These are phyloP conservation scores for Orthosia incerta DNA, from an alignment of 2,888 invertebrate species.

Conservation along the genomic window DNA sequence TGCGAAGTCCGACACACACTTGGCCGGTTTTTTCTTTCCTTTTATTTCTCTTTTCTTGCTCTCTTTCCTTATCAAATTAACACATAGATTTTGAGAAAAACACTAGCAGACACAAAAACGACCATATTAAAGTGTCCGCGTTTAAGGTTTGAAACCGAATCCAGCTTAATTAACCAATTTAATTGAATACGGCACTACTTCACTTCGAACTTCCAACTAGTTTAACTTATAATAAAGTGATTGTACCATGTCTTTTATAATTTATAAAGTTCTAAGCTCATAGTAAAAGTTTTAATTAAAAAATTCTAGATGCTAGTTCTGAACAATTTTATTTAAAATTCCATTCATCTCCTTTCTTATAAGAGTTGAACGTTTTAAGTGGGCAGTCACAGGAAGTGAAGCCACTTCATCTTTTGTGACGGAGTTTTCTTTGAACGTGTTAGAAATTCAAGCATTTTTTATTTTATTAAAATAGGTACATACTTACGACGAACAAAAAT, in stretches of 20 bases:
- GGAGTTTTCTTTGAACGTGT: slow-evolving; percentile 28
- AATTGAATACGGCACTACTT: not conserved
- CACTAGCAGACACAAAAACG: not conserved
- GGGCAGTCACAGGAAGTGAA: slow-evolving; percentile 47
- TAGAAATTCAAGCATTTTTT: slow-evolving; percentile 31
- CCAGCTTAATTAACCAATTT: not conserved
- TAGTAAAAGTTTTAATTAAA: slow-evolving; percentile 59
- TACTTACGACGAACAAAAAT: too few relatives aligned
- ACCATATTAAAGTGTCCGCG: too few relatives aligned
- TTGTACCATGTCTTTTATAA: slow-evolving; percentile 21
- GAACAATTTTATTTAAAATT: slow-evolving; percentile 49
- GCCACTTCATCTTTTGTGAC: slow-evolving; percentile 46
- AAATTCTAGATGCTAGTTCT: slow-evolving; percentile 37
- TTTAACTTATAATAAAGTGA: slow-evolving; percentile 8
- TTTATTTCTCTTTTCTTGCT: too few relatives aligned
- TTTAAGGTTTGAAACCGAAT: too few relatives aligned
- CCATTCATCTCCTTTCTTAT: slow-evolving; percentile 41
- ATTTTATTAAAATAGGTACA: slow-evolving; percentile 17
- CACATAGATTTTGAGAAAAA: not conserved
- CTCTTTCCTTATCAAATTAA: not conserved
- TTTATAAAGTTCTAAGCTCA: slow-evolving; percentile 34
- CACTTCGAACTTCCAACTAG: slow-evolving; percentile 13
- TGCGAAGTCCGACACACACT: too few relatives aligned
- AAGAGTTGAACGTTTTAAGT: slow-evolving; percentile 48
- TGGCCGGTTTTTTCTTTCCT: too few relatives aligned